Evolutionary conservation across 2,797 vertebrate species (phyloP).

Genomic region (Dendrocincla fuliginosa): DNA sequence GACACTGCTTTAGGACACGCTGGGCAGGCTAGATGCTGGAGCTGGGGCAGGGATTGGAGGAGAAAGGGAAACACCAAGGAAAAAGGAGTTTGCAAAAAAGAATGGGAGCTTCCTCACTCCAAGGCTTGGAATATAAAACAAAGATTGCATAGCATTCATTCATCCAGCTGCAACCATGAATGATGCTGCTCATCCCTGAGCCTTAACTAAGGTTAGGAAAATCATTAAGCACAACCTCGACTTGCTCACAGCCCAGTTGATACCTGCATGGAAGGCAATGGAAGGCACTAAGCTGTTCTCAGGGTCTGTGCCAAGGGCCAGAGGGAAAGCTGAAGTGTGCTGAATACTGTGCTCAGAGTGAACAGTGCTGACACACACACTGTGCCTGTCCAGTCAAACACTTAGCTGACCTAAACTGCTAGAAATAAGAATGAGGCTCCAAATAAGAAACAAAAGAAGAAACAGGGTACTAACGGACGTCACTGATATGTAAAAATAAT

Average conservation of each 20-base stretch:
- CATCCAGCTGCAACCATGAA: not conserved
- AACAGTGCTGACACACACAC: rapidly evolving
- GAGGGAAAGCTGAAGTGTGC: not conserved
- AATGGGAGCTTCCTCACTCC: not conserved
- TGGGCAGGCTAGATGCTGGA: not conserved
- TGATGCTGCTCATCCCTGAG: not conserved
- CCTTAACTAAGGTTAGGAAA: not conserved
- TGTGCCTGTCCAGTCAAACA: not conserved
- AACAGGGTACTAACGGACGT: not conserved
- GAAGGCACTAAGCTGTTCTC: not conserved
- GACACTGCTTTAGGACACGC: not conserved
- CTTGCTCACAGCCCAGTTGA: not conserved
- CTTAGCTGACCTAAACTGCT: not conserved
- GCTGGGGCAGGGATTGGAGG: not conserved
- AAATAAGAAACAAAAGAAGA: not conserved
- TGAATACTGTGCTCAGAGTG: rapidly evolving
- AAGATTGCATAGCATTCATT: not conserved
- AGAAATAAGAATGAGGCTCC: not conserved
- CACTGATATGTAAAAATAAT: not conserved
- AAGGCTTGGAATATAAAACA: no score
- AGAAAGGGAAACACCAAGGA: not conserved
- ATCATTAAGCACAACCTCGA: not conserved
- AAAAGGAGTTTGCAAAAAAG: not conserved
- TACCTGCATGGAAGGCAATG: rapidly evolving
- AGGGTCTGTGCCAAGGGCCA: not conserved